These are phyloP conservation scores for Megalurothrips usitatus DNA, from an alignment of 2,888 invertebrate species.

Conservation along the genomic window DNA sequence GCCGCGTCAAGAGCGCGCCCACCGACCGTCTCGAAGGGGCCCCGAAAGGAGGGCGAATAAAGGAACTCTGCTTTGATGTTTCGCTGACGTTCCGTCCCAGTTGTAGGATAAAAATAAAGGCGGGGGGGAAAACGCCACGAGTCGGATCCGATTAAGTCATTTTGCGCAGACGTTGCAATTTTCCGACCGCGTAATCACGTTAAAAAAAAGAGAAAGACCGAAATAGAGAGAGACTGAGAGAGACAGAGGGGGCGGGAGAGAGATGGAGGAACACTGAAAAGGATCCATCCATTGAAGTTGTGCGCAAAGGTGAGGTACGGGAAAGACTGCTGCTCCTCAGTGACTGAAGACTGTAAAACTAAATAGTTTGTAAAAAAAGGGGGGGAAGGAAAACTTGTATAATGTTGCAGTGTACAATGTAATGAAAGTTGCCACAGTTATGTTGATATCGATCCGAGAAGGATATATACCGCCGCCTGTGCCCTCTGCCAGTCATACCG, in stretches of 20 bases:
- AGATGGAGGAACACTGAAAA: too few relatives aligned
- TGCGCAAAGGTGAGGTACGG: too few relatives aligned
- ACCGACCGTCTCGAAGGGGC: not conserved
- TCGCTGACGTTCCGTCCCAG: not conserved
- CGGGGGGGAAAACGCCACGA: not conserved
- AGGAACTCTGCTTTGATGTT: not conserved
- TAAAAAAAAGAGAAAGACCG: not conserved
- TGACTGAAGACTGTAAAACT: too few relatives aligned
- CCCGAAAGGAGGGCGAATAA: not conserved
- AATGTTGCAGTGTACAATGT: too few relatives aligned
- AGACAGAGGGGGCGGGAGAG: too few relatives aligned
- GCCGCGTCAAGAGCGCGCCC: not conserved
- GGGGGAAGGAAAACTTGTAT: too few relatives aligned
- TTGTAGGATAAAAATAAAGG: not conserved
- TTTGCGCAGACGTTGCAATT: not conserved
- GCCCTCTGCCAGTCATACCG: not conserved
- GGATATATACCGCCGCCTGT: not conserved
- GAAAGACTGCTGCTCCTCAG: too few relatives aligned
- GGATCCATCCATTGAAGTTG: too few relatives aligned
- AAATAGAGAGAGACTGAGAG: not conserved
- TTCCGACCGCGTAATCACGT: not conserved
- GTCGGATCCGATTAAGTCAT: slow-evolving; percentile 17
- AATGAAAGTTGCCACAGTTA: not conserved
- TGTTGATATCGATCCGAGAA: not conserved
- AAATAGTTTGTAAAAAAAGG: too few relatives aligned